Evolutionary conservation across 2,888 invertebrate genomes (phyloP).

Genomic region (Athalia rosae): DNA sequence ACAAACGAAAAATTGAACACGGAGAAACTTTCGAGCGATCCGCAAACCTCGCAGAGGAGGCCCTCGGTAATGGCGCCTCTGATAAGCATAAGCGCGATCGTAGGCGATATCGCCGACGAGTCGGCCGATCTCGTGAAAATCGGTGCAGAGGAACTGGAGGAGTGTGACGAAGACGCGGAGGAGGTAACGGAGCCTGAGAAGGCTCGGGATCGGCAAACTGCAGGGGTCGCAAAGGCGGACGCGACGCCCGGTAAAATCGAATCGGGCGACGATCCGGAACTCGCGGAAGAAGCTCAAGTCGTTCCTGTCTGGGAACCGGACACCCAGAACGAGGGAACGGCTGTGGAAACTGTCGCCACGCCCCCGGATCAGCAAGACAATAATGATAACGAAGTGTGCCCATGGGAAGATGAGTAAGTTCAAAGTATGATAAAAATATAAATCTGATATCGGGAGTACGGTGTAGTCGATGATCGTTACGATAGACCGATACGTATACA

Average conservation of each 20-base stretch:
- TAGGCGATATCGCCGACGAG: conserved; percentile 75
- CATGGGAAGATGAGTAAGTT: conserved; percentile 97
- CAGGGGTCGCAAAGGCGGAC: conserved; percentile 53
- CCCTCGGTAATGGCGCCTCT: conserved; percentile 76
- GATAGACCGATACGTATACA: no score
- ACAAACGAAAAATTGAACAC: conserved; percentile 22
- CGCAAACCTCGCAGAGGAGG: conserved; percentile 51
- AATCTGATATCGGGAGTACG: no score
- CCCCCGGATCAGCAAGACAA: conserved; percentile 71
- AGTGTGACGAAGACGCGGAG: conserved; percentile 46
- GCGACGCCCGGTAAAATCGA: conserved; percentile 48
- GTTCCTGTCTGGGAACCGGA: conserved; percentile 72
- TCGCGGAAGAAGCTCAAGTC: conserved; percentile 66
- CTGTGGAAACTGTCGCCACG: conserved; percentile 53
- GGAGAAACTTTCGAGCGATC: neutral
- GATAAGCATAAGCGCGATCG: conserved; percentile 85
- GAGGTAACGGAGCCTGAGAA: conserved; percentile 44
- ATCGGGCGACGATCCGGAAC: conserved; percentile 51
- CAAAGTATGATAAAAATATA: neutral
- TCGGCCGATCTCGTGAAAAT: conserved; percentile 45
- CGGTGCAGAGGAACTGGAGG: conserved; percentile 47
- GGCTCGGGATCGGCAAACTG: conserved; percentile 46
- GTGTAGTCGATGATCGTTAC: no score
- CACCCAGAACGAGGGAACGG: conserved; percentile 61
- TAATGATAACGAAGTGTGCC: conserved; percentile 90